Percentiles rank a stretch among this genome's conserved stretches.
phyloP scores from a whole-genome alignment of 2,888 invertebrate species.

The Willowsia nigromaculata region DNA sequence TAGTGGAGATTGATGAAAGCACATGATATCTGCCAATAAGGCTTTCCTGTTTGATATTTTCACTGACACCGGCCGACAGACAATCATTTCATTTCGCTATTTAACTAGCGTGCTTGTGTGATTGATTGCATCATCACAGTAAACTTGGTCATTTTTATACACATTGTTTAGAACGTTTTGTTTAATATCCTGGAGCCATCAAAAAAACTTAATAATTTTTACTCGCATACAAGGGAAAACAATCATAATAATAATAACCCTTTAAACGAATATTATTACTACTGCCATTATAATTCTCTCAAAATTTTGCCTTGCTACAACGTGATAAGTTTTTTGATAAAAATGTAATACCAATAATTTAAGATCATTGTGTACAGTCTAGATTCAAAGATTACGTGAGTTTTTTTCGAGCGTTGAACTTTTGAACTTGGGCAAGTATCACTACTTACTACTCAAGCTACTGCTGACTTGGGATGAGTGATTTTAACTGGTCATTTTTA shows the following conservation, averaged over 20 bases:
- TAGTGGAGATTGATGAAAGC: neutral
- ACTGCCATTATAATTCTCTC: neutral
- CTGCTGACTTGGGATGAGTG: neutral
- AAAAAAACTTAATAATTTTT: neutral
- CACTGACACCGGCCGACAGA: neutral
- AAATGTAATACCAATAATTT: conserved; percentile 9
- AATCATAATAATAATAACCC: conserved; percentile 19
- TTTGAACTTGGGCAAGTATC: conserved; percentile 29
- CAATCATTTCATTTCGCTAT: neutral
- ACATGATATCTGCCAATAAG: conserved; percentile 17
- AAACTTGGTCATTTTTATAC: conserved; percentile 20
- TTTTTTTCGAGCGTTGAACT: conserved; percentile 61
- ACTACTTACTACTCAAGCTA: too few species aligned
- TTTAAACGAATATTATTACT: conserved; percentile 19
- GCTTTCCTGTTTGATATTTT: neutral
- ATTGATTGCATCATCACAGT: conserved; percentile 52
- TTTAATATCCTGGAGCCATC: conserved; percentile 27
- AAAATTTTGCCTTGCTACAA: neutral
- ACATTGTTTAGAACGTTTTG: neutral
- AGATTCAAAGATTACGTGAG: neutral
- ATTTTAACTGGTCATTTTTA: conserved; percentile 7
- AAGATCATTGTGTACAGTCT: neutral
- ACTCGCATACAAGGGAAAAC: conserved; percentile 24
- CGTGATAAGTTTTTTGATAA: conserved; percentile 32
- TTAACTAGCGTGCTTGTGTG: neutral